Percentiles rank a stretch among this genome's conserved stretches.
phyloP scores from a whole-genome alignment of 1,140 invertebrate genomes.

The Ladona fulva region DNA sequence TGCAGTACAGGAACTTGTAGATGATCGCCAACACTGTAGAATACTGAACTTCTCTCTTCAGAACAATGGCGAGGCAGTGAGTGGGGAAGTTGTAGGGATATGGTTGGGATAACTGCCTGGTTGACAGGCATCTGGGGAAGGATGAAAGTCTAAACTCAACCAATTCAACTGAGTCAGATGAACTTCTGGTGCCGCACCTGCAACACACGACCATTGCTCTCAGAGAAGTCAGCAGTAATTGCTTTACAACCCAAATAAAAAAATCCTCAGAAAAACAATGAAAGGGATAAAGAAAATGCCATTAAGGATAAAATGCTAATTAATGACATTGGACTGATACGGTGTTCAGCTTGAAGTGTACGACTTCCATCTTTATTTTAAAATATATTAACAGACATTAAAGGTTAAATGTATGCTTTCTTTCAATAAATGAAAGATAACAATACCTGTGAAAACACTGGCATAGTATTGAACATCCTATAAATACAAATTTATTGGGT shows the following conservation, averaged over 20 bases:
- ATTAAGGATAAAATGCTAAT: neutral
- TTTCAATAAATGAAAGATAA: slow-evolving; percentile 9
- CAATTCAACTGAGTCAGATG: neutral
- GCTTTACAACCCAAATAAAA: neutral
- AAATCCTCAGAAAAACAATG: neutral
- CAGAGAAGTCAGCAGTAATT: neutral
- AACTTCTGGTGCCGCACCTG: neutral
- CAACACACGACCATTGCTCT: slow-evolving; percentile 7
- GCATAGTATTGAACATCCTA: slow-evolving; percentile 5
- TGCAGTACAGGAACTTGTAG: slow-evolving; percentile 8
- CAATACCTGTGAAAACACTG: slow-evolving; percentile 9
- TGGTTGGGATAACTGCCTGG: neutral
- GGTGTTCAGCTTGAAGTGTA: neutral
- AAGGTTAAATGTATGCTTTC: slow-evolving; percentile 3
- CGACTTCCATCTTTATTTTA: slow-evolving; percentile 6
- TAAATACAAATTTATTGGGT: neutral
- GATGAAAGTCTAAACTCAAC: neutral
- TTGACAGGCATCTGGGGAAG: neutral
- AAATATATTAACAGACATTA: slow-evolving; percentile 11
- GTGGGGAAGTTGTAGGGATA: neutral
- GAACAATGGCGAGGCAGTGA: neutral
- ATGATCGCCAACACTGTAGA: neutral
- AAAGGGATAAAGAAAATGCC: neutral
- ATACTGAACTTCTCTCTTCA: slow-evolving; percentile 6
- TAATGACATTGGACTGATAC: neutral